phyloP scores from a whole-genome alignment of 2,797 vertebrate genomes.

The Gambusia yucatana region DNA sequence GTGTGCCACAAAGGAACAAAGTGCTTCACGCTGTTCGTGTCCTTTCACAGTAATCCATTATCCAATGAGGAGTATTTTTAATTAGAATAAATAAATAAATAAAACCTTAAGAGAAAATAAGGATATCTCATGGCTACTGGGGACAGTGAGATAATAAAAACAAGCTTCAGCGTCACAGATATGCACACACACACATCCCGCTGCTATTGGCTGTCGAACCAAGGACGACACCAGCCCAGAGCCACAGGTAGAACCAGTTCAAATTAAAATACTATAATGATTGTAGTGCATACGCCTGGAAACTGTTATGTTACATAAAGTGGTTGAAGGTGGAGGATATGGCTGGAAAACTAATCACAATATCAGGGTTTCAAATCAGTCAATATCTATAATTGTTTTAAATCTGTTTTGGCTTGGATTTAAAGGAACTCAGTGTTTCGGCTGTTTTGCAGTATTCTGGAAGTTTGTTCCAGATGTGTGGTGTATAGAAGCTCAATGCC shows the following conservation, averaged over 20 bases:
- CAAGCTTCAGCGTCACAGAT: conserved; percentile 32
- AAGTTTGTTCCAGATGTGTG: too few species aligned
- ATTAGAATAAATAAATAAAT: conserved; percentile 42
- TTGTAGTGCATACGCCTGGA: too few species aligned
- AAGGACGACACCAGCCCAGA: conserved; percentile 4
- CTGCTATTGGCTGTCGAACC: conserved; percentile 22
- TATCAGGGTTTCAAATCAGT: too few species aligned
- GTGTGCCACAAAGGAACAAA: conserved; percentile 13
- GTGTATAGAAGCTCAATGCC: too few species aligned
- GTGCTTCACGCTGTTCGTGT: conserved; percentile 20
- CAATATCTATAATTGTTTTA: too few species aligned
- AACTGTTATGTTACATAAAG: background rate
- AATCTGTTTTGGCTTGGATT: too few species aligned
- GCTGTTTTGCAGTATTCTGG: too few species aligned
- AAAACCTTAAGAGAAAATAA: conserved; percentile 23
- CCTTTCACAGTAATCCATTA: conserved; percentile 66
- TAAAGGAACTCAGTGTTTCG: too few species aligned
- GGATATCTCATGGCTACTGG: conserved; percentile 40
- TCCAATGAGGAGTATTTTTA: conserved; percentile 60
- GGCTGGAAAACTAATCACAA: too few species aligned
- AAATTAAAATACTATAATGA: background rate
- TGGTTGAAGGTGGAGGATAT: background rate
- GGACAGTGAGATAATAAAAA: conserved; percentile 59
- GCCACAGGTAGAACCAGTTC: conserved; percentile 6
- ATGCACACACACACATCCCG: conserved; percentile 1